Conservation (phyloP, 2,888 invertebrate genomes). For the Abrostola tripartita region DNA sequence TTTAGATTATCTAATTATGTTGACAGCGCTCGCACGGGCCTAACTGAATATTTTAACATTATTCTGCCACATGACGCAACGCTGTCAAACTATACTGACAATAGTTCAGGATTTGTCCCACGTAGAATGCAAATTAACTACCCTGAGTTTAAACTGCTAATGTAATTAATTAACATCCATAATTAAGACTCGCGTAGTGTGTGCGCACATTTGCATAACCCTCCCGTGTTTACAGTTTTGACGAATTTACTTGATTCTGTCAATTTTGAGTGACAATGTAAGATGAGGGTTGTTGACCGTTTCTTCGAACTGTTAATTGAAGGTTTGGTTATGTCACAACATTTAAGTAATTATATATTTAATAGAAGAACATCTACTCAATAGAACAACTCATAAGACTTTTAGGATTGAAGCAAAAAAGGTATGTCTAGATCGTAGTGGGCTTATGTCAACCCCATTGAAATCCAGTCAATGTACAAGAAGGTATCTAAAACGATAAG, state of each 20-base stretch:
- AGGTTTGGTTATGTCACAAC: no score
- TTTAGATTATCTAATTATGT: conserved; percentile 25
- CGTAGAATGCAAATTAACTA: conserved; percentile 56
- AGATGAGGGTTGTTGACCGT: conserved; percentile 2
- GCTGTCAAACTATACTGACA: conserved; percentile 44
- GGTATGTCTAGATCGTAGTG: no score
- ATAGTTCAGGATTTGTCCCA: conserved; percentile 50
- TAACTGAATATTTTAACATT: conserved; percentile 50
- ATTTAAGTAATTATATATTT: no score
- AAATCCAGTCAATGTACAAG: no score
- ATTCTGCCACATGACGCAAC: conserved; percentile 28
- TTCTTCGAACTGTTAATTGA: no score
- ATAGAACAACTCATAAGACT: no score
- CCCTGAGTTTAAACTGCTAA: conserved; percentile 63
- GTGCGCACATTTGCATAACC: conserved; percentile 54
- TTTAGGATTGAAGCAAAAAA: no score
- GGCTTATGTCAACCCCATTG: no score
- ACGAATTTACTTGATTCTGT: conserved; percentile 32
- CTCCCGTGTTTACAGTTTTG: conserved; percentile 43
- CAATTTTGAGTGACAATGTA: conserved; percentile 21
- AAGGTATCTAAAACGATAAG: no score
- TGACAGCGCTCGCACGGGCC: conserved; percentile 22
- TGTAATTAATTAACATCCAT: conserved; percentile 69
- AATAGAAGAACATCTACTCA: no score
- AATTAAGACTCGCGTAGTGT: conserved; percentile 62